Percentiles rank a stretch among this genome's conserved stretches.
Evolutionary conservation across 2,113 vertebrate genomes (phyloP).

Genomic region (Amphiprion percula): DNA sequence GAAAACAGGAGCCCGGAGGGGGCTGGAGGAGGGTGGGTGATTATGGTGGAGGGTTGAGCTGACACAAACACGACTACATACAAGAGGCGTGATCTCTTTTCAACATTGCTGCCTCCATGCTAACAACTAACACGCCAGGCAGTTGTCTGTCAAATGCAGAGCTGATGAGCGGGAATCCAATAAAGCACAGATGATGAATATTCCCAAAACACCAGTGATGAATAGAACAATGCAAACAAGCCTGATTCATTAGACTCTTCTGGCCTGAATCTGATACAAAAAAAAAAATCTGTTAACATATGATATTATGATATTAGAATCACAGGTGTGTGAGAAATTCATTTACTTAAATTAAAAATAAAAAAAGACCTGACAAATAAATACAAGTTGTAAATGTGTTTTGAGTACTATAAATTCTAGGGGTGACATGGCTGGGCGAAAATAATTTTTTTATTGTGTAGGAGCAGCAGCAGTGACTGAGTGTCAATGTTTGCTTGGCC

Average conservation of each 20-base stretch:
- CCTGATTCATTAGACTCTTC: constrained; percentile 54
- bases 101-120: constrained; percentile 60
- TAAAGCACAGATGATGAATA: constrained; percentile 70
- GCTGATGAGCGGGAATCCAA: constrained; percentile 72
- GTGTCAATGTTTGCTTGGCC: constrained; percentile 70
- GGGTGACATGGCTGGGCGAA: constrained; percentile 25
- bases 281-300: constrained; percentile 36
- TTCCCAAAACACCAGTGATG: constrained; percentile 66
- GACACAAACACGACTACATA: constrained; percentile 81
- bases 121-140: constrained; percentile 67
- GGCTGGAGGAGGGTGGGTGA: constrained; percentile 63
- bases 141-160: constrained; percentile 63
- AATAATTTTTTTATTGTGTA: constrained; percentile 51
- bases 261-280: constrained; percentile 21
- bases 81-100: constrained; percentile 73
- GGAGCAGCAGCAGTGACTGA: constrained; percentile 41
- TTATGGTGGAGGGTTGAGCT: constrained; percentile 65
- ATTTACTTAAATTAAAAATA: not conserved
- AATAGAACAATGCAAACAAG: constrained; percentile 64
- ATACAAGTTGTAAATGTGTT: too few species aligned
- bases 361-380: not conserved
- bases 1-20: constrained; percentile 80
- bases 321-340: not conserved
- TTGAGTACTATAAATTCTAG: constrained; percentile 24
- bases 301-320: not conserved